Conservation (phyloP, 2,113 vertebrate genomes). For the Anser brachyrhynchus region DNA sequence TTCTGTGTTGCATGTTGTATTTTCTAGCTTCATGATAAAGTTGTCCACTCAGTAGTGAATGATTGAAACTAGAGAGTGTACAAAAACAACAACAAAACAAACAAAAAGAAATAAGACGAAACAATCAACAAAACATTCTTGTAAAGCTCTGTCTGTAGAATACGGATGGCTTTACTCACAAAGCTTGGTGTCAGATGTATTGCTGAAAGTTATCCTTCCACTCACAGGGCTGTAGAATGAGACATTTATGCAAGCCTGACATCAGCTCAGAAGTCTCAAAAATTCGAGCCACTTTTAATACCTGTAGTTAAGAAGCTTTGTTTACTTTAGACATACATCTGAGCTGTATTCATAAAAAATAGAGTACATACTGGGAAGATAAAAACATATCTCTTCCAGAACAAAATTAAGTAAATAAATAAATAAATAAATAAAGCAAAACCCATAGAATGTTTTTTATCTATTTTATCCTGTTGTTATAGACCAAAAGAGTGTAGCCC, state of each 20-base stretch:
- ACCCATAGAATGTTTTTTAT: background rate
- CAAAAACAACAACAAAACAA: background rate
- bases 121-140: background rate
- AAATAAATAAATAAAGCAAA: background rate
- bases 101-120: background rate
- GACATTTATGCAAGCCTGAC: background rate
- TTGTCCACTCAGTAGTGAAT: background rate
- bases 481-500: background rate
- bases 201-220: background rate
- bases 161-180: background rate
- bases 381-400: background rate
- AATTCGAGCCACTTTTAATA: background rate
- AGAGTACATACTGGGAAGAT: background rate
- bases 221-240: background rate
- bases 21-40: background rate
- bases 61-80: background rate
- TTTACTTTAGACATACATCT: background rate
- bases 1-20: fast-evolving
- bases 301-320: background rate
- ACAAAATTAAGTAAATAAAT: background rate
- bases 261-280: background rate
- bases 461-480: background rate
- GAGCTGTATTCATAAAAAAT: background rate
- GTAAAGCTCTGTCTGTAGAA: background rate
- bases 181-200: background rate